Percentiles rank a stretch among this genome's conserved stretches.
Conservation (phyloP, 2,113 vertebrate species). For the Cephalopterus ornatus region DNA sequence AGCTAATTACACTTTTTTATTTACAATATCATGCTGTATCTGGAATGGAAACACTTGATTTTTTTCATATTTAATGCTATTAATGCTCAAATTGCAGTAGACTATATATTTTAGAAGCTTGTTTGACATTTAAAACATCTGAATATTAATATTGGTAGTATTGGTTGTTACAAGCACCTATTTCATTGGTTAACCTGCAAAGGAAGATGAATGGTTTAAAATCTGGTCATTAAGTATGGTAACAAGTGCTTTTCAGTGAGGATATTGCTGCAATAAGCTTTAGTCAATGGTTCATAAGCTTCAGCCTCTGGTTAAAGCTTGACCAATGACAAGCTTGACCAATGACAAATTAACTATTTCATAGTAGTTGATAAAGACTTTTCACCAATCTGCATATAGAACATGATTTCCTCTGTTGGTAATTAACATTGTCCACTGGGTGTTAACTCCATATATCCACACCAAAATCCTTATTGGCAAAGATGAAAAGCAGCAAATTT, state of each 20-base stretch:
- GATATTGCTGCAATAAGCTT: constrained; percentile 73
- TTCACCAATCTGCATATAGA: constrained; percentile 62
- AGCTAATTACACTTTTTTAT: constrained; percentile 34
- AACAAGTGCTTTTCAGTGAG: constrained; percentile 70
- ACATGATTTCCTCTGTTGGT: constrained; percentile 46
- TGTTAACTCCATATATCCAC: background rate
- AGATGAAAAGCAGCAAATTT: constrained; percentile 15
- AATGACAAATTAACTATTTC: constrained; percentile 77
- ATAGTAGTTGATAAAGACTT: constrained; percentile 75
- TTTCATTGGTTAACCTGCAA: constrained; percentile 67
- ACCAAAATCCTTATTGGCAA: background rate
- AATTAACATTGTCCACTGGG: constrained; percentile 18
- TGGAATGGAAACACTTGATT: background rate
- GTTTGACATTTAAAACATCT: constrained; percentile 52
- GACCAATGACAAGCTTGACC: constrained; percentile 71
- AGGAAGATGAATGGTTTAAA: constrained; percentile 71
- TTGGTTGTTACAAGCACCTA: constrained; percentile 58
- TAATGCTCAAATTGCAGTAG: constrained; percentile 42
- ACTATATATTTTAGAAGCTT: constrained; percentile 37
- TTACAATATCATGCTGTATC: background rate
- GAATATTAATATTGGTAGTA: constrained; percentile 57
- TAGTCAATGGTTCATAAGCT: constrained; percentile 67
- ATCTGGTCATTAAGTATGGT: constrained; percentile 69
- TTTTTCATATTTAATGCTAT: constrained; percentile 18
- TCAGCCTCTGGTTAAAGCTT: constrained; percentile 58